A percentile compares a stretch with the other conserved stretches of the same genome.
These are phyloP conservation scores for Subacronicta megacephala DNA, from an alignment of 2,888 invertebrate genomes.

Conservation along the genomic window DNA sequence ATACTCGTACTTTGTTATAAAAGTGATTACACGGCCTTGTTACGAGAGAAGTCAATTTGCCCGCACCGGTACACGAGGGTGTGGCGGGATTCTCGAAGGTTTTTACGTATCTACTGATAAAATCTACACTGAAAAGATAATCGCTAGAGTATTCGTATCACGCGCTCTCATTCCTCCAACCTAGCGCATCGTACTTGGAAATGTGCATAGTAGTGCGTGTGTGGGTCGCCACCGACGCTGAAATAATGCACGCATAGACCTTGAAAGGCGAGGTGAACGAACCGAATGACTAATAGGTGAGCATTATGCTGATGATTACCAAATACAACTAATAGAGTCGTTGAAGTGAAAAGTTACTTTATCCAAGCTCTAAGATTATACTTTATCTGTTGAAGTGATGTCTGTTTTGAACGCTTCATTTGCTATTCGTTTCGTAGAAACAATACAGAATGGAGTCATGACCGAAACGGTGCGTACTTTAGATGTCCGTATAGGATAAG, in stretches of 20 bases:
- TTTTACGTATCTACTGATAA: constrained; percentile 72
- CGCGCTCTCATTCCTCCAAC: constrained; percentile 83
- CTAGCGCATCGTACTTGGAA: constrained; percentile 85
- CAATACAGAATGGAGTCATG: constrained; percentile 68
- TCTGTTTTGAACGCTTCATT: constrained; percentile 55
- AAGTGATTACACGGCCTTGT: constrained; percentile 70
- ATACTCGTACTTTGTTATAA: constrained; percentile 68
- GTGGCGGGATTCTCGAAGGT: constrained; percentile 71
- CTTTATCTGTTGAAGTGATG: constrained; percentile 59
- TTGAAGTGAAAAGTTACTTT: constrained; percentile 65
- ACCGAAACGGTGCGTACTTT: constrained; percentile 69
- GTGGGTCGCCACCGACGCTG: constrained; percentile 77
- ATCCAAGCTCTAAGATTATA: constrained; percentile 63
- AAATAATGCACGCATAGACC: constrained; percentile 78
- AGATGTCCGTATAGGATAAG: constrained; percentile 80
- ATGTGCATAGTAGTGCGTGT: constrained; percentile 80
- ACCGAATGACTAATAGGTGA: constrained; percentile 70
- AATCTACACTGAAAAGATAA: constrained; percentile 76
- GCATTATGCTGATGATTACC: constrained; percentile 77
- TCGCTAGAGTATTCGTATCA: constrained; percentile 81
- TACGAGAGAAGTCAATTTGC: constrained; percentile 79
- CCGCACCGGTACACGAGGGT: constrained; percentile 72
- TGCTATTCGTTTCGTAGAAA: constrained; percentile 68
- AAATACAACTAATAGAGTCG: constrained; percentile 67
- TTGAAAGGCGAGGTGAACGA: constrained; percentile 83